Evolutionary conservation across 2,888 invertebrate genomes (phyloP).

Genomic region (Scrobipalpa atriplicella): DNA sequence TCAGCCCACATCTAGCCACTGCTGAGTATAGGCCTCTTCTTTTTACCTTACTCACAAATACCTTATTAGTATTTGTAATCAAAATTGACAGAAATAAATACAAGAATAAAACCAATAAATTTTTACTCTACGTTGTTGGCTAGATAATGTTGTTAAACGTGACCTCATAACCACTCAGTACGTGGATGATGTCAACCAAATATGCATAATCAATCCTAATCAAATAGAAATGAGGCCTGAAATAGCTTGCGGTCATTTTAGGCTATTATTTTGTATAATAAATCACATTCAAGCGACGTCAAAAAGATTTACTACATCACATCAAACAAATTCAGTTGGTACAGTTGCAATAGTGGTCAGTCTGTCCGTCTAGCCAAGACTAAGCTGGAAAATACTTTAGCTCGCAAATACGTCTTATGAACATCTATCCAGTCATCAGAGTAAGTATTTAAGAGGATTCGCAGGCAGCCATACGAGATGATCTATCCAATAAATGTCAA

Average conservation of each 20-base stretch:
- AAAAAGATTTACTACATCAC: no score
- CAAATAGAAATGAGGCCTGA: slow-evolving; percentile 18
- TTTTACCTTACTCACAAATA: no score
- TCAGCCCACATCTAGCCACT: no score
- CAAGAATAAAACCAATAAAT: background rate
- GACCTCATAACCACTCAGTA: background rate
- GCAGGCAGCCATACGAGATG: no score
- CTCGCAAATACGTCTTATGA: no score
- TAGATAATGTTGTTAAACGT: slow-evolving; percentile 14
- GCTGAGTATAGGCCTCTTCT: no score
- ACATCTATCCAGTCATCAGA: no score
- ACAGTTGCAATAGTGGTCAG: no score
- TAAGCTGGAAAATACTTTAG: background rate
- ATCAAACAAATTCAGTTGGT: no score
- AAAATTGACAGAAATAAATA: background rate
- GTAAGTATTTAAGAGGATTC: no score
- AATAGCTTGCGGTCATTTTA: slow-evolving; percentile 9
- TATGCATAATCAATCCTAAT: slow-evolving; percentile 15
- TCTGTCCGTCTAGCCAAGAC: background rate
- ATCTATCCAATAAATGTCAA: background rate
- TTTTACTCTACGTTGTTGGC: background rate
- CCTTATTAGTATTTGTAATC: no score
- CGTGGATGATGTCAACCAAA: slow-evolving; percentile 20
- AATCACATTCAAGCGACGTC: background rate
- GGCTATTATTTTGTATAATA: background rate